Evolutionary conservation across 2,888 invertebrate species (phyloP).

Genomic region (Drosophila borborema): DNA sequence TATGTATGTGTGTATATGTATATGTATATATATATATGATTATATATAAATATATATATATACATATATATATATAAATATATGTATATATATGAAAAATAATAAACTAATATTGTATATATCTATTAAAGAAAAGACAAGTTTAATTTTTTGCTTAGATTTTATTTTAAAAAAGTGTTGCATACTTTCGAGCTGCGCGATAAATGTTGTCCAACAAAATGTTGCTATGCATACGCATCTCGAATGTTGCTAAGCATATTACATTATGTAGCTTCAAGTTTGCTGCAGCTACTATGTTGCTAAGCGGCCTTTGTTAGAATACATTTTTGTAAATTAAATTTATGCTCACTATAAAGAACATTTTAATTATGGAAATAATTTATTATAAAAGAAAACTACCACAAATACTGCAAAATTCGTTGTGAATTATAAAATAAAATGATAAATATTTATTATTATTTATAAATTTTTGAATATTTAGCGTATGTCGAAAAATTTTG

Average conservation of each 20-base stretch:
- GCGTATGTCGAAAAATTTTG: too few species aligned
- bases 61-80: conserved; percentile 9
- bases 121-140: neutral
- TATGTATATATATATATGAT: conserved; percentile 4
- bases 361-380: neutral
- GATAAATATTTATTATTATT: neutral
- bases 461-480: neutral
- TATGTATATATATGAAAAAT: conserved; percentile 10
- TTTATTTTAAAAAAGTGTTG: conserved; percentile 16
- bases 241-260: conserved; percentile 8
- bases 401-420: neutral
- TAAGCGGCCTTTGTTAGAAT: neutral
- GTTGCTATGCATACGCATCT: conserved; percentile 2
- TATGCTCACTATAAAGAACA: neutral
- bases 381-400: neutral
- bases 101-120: neutral
- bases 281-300: neutral
- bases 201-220: conserved; percentile 1
- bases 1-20: conserved; percentile 6
- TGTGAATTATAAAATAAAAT: neutral
- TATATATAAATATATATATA: conserved; percentile 20
- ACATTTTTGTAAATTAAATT: neutral
- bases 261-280: neutral
- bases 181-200: conserved; percentile 27
- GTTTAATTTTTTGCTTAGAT: too few species aligned